Conservation (phyloP, 2,797 vertebrate species). For the Oreochromis grahami region DNA sequence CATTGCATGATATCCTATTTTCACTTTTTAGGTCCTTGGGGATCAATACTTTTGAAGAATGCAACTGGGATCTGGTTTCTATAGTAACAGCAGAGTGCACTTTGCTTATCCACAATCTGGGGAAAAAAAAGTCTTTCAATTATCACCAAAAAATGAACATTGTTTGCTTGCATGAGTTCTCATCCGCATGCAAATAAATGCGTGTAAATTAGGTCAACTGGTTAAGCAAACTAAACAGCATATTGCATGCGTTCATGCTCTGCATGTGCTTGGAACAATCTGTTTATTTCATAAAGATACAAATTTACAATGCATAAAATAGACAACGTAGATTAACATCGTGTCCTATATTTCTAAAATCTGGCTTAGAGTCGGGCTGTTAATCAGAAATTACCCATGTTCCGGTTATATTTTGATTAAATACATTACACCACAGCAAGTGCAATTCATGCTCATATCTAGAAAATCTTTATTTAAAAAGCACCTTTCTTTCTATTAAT, state of each 20-base stretch:
- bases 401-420: not conserved
- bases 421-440: not conserved
- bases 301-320: not conserved
- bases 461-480: not conserved
- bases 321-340: not conserved
- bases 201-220: not conserved
- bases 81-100: conserved; percentile 49
- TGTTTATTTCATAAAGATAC: not conserved
- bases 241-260: not conserved
- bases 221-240: not conserved
- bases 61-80: conserved; percentile 42
- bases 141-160: conserved; percentile 13
- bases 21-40: conserved; percentile 20
- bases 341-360: not conserved
- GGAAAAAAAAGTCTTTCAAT: conserved; percentile 26
- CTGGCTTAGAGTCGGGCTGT: not conserved
- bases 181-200: not conserved
- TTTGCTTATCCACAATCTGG: conserved; percentile 12
- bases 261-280: not conserved
- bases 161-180: not conserved
- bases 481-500: not conserved
- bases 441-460: not conserved
- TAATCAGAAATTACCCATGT: not conserved
- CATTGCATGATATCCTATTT: conserved; percentile 21
- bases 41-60: conserved; percentile 40